Conservation (phyloP, 2,113 vertebrate genomes). For the Geococcyx californianus region DNA sequence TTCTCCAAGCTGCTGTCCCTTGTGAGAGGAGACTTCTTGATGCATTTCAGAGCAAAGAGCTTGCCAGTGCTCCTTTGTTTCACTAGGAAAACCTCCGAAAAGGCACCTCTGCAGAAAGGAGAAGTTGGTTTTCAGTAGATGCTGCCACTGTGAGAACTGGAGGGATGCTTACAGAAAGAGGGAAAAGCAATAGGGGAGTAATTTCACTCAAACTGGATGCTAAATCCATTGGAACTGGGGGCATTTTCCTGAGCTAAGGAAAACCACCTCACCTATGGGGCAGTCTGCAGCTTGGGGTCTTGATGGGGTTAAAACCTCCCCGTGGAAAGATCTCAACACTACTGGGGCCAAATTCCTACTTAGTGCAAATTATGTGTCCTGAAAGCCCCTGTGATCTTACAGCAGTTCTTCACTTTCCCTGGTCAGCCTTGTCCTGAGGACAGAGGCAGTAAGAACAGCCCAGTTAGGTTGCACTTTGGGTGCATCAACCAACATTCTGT, state of each 20-base stretch:
- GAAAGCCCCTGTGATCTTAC: fast-evolving
- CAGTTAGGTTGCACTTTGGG: background rate
- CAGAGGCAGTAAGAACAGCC: background rate
- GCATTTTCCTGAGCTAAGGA: no score
- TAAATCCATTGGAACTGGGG: no score
- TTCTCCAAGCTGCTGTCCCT: constrained; percentile 90
- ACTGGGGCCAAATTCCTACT: background rate
- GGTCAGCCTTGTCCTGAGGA: background rate
- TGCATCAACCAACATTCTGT: background rate
- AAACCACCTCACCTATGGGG: fast-evolving
- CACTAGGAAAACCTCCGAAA: constrained; percentile 93
- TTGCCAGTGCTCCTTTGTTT: constrained; percentile 87
- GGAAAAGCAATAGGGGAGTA: background rate
- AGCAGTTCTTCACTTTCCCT: background rate
- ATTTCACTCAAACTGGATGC: background rate
- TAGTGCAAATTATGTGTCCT: background rate
- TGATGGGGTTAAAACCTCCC: fast-evolving
- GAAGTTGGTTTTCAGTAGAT: background rate
- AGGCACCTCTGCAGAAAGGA: constrained; percentile 83
- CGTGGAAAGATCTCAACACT: background rate
- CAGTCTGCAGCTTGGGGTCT: background rate
- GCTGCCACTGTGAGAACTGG: background rate
- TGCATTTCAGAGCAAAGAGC: constrained; percentile 91
- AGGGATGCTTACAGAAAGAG: background rate
- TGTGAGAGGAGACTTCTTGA: constrained; percentile 89